These are phyloP conservation scores for Parotocinclus haroldoi DNA, from an alignment of 2,797 vertebrate species.

Conservation along the genomic window DNA sequence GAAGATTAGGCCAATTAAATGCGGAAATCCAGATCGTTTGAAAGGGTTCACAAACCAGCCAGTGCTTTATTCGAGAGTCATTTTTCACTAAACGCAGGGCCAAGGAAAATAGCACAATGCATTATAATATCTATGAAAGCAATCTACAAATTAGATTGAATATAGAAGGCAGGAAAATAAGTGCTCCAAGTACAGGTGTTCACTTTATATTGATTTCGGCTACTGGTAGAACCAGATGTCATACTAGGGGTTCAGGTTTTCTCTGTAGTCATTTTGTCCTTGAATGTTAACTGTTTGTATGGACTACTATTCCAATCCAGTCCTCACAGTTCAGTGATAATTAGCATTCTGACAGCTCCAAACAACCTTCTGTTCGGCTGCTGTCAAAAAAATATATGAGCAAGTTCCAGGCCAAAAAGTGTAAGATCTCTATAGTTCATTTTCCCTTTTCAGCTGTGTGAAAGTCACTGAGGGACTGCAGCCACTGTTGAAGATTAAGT, in stretches of 20 bases:
- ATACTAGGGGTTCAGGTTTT: neutral
- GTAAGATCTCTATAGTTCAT: conserved; percentile 35
- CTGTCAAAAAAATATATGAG: conserved; percentile 38
- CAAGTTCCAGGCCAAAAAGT: conserved; percentile 17
- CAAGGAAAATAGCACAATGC: conserved; percentile 16
- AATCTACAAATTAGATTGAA: conserved; percentile 33
- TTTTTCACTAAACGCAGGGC: neutral
- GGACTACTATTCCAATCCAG: conserved; percentile 17
- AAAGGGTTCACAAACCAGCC: too few relatives aligned
- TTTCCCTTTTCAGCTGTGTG: conserved; percentile 22
- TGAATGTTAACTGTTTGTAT: conserved; percentile 7
- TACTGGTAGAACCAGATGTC: conserved; percentile 2
- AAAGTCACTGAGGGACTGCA: conserved; percentile 28
- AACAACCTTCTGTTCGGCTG: conserved; percentile 31
- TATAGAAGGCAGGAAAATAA: conserved; percentile 6
- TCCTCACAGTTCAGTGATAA: conserved; percentile 26
- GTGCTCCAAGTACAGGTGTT: conserved; percentile 23
- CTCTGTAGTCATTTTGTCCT: conserved; percentile 3
- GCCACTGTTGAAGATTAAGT: conserved; percentile 43
- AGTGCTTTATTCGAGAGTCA: too few relatives aligned
- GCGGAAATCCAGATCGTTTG: too few relatives aligned
- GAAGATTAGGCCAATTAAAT: too few relatives aligned
- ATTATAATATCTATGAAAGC: conserved; percentile 27
- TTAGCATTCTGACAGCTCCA: conserved; percentile 35
- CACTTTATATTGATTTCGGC: conserved; percentile 2